Percentiles rank a stretch among this genome's conserved stretches.
Evolutionary conservation across 2,113 vertebrate species (phyloP).

Genomic region (Oenanthe melanoleuca): DNA sequence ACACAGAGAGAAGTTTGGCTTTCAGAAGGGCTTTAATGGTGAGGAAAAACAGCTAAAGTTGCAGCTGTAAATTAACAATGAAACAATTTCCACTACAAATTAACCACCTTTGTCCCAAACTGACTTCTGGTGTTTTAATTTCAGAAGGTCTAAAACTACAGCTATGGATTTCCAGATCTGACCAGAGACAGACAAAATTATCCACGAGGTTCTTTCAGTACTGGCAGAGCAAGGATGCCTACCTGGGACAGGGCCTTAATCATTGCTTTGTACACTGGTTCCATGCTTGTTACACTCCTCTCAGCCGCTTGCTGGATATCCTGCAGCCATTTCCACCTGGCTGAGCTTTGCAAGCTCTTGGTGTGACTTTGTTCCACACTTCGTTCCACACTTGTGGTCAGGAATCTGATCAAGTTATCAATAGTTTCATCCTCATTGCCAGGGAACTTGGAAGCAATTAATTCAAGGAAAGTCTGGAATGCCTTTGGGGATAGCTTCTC

Average conservation of each 20-base stretch:
- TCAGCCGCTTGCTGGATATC: conserved; percentile 67
- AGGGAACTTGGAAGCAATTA: conserved; percentile 65
- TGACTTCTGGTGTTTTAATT: neutral
- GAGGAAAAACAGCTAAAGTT: neutral
- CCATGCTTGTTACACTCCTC: conserved; percentile 57
- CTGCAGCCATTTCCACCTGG: conserved; percentile 75
- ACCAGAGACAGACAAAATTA: neutral
- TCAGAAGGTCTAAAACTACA: neutral
- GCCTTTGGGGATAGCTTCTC: conserved; percentile 64
- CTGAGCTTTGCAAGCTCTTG: conserved; percentile 20
- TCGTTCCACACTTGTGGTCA: conserved; percentile 38
- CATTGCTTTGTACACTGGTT: conserved; percentile 68
- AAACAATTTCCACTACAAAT: neutral
- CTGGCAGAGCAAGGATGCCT: neutral
- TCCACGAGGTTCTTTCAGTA: neutral
- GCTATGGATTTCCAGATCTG: neutral
- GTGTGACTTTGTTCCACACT: neutral
- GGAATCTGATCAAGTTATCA: conserved; percentile 73
- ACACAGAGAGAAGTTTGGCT: neutral
- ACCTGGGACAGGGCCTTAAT: conserved; percentile 77
- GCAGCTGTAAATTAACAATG: neutral
- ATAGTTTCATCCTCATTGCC: conserved; percentile 62
- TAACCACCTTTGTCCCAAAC: neutral
- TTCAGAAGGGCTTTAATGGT: neutral
- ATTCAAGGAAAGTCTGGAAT: conserved; percentile 75